Conservation (phyloP, 1,140 invertebrate species). For the Pseudomyrmex gracilis region DNA sequence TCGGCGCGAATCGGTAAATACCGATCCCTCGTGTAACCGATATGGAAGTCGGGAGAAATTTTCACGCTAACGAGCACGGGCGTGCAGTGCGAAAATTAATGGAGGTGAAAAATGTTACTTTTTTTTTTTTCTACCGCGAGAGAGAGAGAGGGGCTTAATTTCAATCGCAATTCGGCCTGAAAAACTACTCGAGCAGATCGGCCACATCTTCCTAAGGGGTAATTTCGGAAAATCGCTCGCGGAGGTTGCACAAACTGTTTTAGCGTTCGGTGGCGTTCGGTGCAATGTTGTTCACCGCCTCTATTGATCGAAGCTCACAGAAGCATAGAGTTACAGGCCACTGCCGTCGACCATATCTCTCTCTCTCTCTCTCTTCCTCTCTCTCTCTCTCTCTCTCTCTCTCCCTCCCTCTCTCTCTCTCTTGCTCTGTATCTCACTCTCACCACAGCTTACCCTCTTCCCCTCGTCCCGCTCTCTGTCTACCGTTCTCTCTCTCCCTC, state of each 20-base stretch:
- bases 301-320: conserved; percentile 84
- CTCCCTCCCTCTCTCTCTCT: conserved; percentile 38
- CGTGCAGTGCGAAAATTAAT: conserved; percentile 35
- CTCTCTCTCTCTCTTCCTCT: conserved; percentile 55
- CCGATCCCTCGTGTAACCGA: conserved; percentile 7
- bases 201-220: conserved; percentile 18
- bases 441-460: background rate
- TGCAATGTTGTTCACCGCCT: conserved; percentile 81
- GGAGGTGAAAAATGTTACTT: conserved; percentile 32
- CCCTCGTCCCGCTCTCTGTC: background rate
- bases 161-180: conserved; percentile 40
- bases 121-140: too few relatives aligned
- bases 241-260: conserved; percentile 77
- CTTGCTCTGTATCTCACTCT: conserved; percentile 13
- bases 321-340: conserved; percentile 83
- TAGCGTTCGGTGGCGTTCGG: conserved; percentile 79
- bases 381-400: conserved; percentile 16
- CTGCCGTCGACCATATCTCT: conserved; percentile 79
- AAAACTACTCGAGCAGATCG: conserved; percentile 34
- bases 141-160: conserved; percentile 15
- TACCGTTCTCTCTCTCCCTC: background rate
- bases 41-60: background rate
- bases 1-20: background rate
- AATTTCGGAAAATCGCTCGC: conserved; percentile 74
- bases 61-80: background rate